Evolutionary conservation across 1,140 invertebrate species (phyloP), one percentile per base, ranked within the genome.

Genomic region (Drosophila nikananu): DNA sequence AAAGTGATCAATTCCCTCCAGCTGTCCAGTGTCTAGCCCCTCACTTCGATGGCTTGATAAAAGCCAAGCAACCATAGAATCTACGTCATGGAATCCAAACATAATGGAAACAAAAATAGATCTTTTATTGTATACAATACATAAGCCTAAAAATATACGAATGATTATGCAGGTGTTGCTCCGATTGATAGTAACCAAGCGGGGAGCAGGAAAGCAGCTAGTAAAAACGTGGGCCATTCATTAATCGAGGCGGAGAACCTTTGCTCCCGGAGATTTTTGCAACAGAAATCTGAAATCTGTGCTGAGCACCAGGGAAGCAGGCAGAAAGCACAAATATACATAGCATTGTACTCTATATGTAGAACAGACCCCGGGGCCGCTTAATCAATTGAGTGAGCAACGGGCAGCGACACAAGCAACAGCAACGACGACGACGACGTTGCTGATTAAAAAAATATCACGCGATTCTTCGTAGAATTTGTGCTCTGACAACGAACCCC

Each of bases 181-280:
- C 21, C 19, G 48, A 17, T 30, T 30, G 68, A 71, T 70, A 73
- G 70, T 72, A 71, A 39, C 35, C 55, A 55, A 25, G 3, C 44
- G 37, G 30, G 35, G 46, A 57, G 49, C 25, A 39, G 23, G 23
- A 42, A 35, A 61, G 51, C 67, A 70, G 48, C 52, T 78, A 52
- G 59, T 39, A 79, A 64, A 59, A 64, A 46, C 67, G 51, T 65
- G 74, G 65, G 57, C 68, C 81, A 87, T 87, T 84, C 77, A 81
- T 89, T 83, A 70, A 83, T 63, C 59, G 60, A 82, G 55, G 48
- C 63, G 27, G 41, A 39, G 54, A 78, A 91, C 83, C 87, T 91
- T 91, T 91, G 89, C 81, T 91, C 83, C 87, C 87, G 89, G 87
- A 91, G 87, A 91, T 81, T 86, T 91, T 75, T 64, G 52, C 70